phyloP scores from a whole-genome alignment of 2,113 vertebrate genomes.

The Danio rerio region GRCz12tu NC_133191.1:16917001-16917500 shows the following conservation, averaged over 20 bases:
- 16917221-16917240: too few species aligned
- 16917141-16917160: not conserved
- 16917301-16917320: not conserved
- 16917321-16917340: not conserved
- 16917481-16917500: conserved; percentile 37
- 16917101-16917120: too few species aligned
- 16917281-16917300: not conserved
- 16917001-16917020: not conserved
- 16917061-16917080: not conserved
- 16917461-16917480: not conserved
- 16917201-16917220: not conserved
- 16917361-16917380: not conserved
- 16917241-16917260: not conserved
- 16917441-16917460: conserved; percentile 8
- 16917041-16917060: not conserved
- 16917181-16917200: not conserved
- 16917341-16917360: not conserved
- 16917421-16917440: conserved; percentile 15
- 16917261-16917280: not conserved
- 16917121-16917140: not conserved
- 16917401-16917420: not conserved
- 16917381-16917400: not conserved
- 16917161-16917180: not conserved
- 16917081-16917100: too few species aligned
- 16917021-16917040: not conserved